phyloP scores from a whole-genome alignment of 2,113 vertebrate species.

The Notothenia rossii region DNA sequence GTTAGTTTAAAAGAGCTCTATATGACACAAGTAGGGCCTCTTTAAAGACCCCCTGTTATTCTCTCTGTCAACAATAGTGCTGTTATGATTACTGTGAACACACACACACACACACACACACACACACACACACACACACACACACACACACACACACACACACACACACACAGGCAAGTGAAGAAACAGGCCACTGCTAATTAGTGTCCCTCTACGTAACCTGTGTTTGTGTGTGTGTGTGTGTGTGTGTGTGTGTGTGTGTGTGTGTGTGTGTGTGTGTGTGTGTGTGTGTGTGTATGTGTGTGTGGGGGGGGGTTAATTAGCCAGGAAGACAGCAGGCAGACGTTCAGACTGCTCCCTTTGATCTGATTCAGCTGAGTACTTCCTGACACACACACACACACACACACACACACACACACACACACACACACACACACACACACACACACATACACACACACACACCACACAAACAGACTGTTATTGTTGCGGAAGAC shows the following conservation, averaged over 20 bases:
- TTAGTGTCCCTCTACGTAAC: conserved; percentile 35
- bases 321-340: conserved; percentile 63
- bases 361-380: conserved; percentile 62
- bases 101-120: conserved; percentile 3
- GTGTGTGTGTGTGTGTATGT: conserved; percentile 9
- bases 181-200: conserved; percentile 45
- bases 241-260: conserved; percentile 22
- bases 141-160: conserved; percentile 26
- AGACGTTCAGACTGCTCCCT: conserved; percentile 53
- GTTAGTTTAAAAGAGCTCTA: no score
- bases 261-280: conserved; percentile 14
- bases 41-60: no score
- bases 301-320: conserved; percentile 48
- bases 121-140: conserved; percentile 31
- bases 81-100: conserved; percentile 17
- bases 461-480: no score
- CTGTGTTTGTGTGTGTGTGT: no score
- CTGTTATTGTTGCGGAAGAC: no score
- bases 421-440: conserved; percentile 27
- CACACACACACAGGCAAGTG: conserved; percentile 2
- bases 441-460: conserved; percentile 12
- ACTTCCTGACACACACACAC: conserved; percentile 24
- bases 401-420: conserved; percentile 18
- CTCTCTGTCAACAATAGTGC: no score
- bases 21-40: no score